phyloP scores from a whole-genome alignment of 2,797 vertebrate genomes.

The Astyanax mexicanus region DNA sequence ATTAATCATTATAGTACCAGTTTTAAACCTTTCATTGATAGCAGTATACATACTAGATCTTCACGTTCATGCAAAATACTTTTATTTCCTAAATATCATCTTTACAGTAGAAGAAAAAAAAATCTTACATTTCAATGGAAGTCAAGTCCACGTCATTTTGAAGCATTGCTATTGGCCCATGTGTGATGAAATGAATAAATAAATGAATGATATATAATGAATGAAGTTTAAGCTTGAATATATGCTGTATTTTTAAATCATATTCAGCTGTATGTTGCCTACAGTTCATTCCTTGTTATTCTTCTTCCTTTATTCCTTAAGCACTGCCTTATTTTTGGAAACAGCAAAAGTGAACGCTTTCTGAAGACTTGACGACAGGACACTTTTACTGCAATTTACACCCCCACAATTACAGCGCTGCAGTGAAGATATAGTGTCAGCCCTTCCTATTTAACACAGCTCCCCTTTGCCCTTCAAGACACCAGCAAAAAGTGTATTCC shows the following conservation, averaged over 20 bases:
- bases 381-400: slow-evolving; percentile 80
- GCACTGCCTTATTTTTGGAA: slow-evolving; percentile 66
- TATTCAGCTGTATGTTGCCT: background rate
- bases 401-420: slow-evolving; percentile 75
- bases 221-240: background rate
- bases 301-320: slow-evolving; percentile 43
- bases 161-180: too few relatives aligned
- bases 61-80: too few relatives aligned
- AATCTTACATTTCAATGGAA: too few relatives aligned
- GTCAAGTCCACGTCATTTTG: too few relatives aligned
- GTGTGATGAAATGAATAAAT: too few relatives aligned
- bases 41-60: too few relatives aligned
- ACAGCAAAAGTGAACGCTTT: slow-evolving; percentile 58
- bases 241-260: background rate
- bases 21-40: too few relatives aligned
- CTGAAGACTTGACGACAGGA: slow-evolving; percentile 66
- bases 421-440: slow-evolving; percentile 77
- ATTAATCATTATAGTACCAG: too few relatives aligned
- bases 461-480: slow-evolving; percentile 70
- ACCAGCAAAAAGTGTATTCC: slow-evolving; percentile 74
- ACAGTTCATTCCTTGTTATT: slow-evolving; percentile 11
- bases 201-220: too few relatives aligned
- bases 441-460: slow-evolving; percentile 76
- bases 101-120: too few relatives aligned
- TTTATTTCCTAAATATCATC: too few relatives aligned